Conservation (phyloP, 1,140 invertebrate genomes). For the Hycleus phaleratus region DNA sequence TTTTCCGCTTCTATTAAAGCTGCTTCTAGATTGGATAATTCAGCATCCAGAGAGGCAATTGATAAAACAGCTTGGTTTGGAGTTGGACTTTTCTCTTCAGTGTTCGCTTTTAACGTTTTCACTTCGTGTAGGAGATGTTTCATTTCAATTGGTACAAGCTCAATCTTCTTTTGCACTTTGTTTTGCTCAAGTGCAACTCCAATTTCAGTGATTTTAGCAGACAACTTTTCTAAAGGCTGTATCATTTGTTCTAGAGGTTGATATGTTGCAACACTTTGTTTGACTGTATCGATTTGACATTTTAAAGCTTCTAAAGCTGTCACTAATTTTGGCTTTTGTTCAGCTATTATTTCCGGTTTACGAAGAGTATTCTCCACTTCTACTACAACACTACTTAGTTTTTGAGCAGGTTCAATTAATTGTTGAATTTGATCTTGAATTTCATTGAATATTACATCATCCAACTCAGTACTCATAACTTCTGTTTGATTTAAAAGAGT, state of each 20-base stretch:
- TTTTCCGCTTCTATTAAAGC: background rate
- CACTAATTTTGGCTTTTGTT: constrained; percentile 3
- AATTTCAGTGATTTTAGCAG: background rate
- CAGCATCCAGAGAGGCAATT: too few species aligned
- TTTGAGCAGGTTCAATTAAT: too few species aligned
- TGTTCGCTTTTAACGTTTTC: background rate
- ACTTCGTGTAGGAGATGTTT: background rate
- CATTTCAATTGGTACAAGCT: background rate
- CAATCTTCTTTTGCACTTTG: background rate
- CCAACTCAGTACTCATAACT: too few species aligned
- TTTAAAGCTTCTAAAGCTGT: constrained; percentile 7
- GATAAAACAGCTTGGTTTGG: background rate
- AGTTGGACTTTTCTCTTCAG: background rate
- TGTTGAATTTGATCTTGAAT: too few species aligned
- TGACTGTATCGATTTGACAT: constrained; percentile 2
- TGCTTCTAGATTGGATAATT: too few species aligned
- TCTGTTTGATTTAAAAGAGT: too few species aligned
- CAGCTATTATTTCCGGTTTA: constrained; percentile 8
- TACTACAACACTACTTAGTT: constrained; percentile 1
- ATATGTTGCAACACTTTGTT: constrained; percentile 1
- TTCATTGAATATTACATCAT: too few species aligned
- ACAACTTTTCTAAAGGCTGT: background rate
- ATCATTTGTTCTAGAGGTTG: background rate
- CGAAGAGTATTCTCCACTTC: constrained; percentile 2
- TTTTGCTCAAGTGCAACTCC: background rate